Evolutionary conservation across 2,888 invertebrate species (phyloP), one percentile per base, ranked within the genome.

Genomic region (Fragum whitleyi): DNA sequence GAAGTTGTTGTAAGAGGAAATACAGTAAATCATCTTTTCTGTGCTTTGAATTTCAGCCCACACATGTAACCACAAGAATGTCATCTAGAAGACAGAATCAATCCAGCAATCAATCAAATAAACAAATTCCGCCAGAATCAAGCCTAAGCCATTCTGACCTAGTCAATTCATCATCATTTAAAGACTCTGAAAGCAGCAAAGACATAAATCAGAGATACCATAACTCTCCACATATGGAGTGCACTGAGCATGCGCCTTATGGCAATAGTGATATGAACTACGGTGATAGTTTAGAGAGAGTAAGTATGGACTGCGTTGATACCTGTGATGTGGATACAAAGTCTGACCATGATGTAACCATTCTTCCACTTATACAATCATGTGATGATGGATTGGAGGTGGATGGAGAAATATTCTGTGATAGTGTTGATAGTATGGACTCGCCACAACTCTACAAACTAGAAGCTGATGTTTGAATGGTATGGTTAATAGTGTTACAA

Each of bases 381-480:
- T 68, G 80, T 69, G 76, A 80, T 23, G 80, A 80, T 61, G 72
- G 47, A 19, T 23, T 80, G 19, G 80, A 80, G 29, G 72, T 42
- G 14, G 80, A 80, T 14, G 73, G 73, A 0, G 80, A 80, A 23
- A 76, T 80, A 21, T 55, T 76, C 62, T 80, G 80, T 73, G 80
- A 80, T 76, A 80, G 73, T 53, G 21, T 61, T 0, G 76, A 76
- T 29, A 80, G 73, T 53, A 6, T 61, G 7, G 76, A 76, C 29
- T 76, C 76, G 2, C 55, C 62, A 21, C 76, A 76, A 36, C 69
- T 36, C 61, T 78, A 62, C 55, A 29, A 51, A 36, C 57, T 80
- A 7, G 76, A 76, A 69, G 76, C 80, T n/a, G 80, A 80, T 69
- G 80, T 80, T 19, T 65, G 65, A 65, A 36, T n/a, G 28, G 5